These are phyloP conservation scores for Furcifer pardalis DNA, from an alignment of 2,797 vertebrate genomes.

Conservation along the genomic window DNA sequence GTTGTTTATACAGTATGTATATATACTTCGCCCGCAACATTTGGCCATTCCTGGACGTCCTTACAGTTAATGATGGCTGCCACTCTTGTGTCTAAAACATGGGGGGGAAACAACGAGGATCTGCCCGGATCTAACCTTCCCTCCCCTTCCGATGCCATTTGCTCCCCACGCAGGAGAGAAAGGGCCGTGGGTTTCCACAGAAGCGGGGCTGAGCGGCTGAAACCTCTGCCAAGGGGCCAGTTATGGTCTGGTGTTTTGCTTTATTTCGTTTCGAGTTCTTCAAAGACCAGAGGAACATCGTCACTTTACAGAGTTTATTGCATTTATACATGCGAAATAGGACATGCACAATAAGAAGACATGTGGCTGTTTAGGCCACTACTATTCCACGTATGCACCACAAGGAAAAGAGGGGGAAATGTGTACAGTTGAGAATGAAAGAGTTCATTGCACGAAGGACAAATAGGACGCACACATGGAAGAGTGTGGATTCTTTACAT, in stretches of 20 bases:
- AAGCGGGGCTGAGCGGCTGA: too few relatives aligned
- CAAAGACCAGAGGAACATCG: slow-evolving; percentile 75
- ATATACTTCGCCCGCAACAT: slow-evolving; percentile 47
- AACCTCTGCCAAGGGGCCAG: neutral
- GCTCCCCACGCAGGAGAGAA: neutral
- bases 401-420: slow-evolving; percentile 74
- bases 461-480: slow-evolving; percentile 76
- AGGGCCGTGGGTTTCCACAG: too few relatives aligned
- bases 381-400: slow-evolving; percentile 86
- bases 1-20: too few relatives aligned
- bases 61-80: slow-evolving; percentile 33
- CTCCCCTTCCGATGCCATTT: slow-evolving; percentile 13
- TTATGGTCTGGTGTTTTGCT: too few relatives aligned
- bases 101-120: slow-evolving; percentile 25
- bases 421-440: slow-evolving; percentile 77
- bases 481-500: slow-evolving; percentile 78
- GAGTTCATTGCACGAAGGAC: slow-evolving; percentile 79
- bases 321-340: slow-evolving; percentile 94
- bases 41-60: slow-evolving; percentile 48
- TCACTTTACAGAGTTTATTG: slow-evolving; percentile 92
- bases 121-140: slow-evolving; percentile 29
- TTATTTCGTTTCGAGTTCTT: slow-evolving; percentile 18
- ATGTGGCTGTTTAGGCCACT: slow-evolving; percentile 85
- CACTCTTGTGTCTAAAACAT: neutral
- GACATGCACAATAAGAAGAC: slow-evolving; percentile 90